These are phyloP conservation scores for Maconellicoccus hirsutus DNA, from an alignment of 1,140 invertebrate genomes.

Conservation along the genomic window DNA sequence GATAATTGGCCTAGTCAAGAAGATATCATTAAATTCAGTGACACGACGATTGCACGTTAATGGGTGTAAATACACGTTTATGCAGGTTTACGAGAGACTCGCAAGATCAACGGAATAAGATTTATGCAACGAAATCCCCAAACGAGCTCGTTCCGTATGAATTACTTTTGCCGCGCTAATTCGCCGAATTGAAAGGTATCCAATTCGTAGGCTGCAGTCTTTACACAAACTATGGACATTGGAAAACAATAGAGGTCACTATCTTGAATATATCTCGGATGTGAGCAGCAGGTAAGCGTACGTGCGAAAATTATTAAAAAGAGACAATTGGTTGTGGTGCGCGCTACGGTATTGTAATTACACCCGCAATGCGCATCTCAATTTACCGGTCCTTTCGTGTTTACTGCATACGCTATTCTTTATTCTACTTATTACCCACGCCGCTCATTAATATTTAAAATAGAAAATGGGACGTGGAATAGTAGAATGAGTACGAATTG, in stretches of 20 bases:
- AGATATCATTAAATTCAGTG: too few relatives aligned
- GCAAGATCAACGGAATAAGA: too few relatives aligned
- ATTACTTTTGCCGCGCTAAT: not conserved
- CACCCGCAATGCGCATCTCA: not conserved
- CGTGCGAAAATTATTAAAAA: slow-evolving; percentile 14
- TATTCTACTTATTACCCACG: slow-evolving; percentile 10
- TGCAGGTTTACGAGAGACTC: too few relatives aligned
- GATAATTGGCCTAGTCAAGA: too few relatives aligned
- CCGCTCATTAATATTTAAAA: slow-evolving; percentile 13
- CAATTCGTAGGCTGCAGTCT: not conserved
- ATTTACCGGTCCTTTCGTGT: not conserved
- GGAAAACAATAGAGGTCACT: slow-evolving; percentile 14
- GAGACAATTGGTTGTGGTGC: not conserved
- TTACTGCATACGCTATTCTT: not conserved
- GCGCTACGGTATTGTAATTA: slow-evolving; percentile 6
- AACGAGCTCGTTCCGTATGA: not conserved
- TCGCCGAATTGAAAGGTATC: not conserved
- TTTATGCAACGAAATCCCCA: too few relatives aligned
- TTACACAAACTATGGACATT: not conserved
- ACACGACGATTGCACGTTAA: too few relatives aligned
- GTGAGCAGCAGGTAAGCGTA: not conserved
- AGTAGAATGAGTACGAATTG: not conserved
- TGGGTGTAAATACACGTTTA: too few relatives aligned
- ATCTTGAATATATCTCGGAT: not conserved
- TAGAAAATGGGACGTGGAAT: slow-evolving; percentile 3